Conservation (phyloP, 2,888 invertebrate genomes). For the Chaitophorus viminalis region DNA sequence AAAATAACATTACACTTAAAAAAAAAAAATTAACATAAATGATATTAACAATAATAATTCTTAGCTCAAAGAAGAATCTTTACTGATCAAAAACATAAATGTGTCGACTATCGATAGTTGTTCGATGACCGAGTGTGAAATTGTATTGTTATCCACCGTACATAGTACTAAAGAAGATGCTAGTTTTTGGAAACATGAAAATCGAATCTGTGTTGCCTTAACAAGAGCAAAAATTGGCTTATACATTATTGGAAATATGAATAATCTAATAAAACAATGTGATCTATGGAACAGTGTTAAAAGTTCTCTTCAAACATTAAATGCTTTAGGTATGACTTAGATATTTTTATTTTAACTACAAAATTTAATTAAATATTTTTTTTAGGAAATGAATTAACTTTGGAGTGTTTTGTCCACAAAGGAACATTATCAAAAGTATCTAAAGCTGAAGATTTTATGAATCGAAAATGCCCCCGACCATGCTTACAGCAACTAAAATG, state of each 20-base stretch:
- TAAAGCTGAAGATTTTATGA: constrained; percentile 66
- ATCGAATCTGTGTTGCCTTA: constrained; percentile 81
- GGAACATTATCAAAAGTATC: constrained; percentile 56
- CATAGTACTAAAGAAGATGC: constrained; percentile 77
- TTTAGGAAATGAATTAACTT: constrained; percentile 55
- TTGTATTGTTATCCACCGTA: constrained; percentile 81
- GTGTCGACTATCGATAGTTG: constrained; percentile 81
- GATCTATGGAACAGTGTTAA: constrained; percentile 72
- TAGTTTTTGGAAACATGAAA: constrained; percentile 77
- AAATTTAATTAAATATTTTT: not conserved
- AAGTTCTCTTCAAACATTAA: constrained; percentile 68
- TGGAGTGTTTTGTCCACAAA: constrained; percentile 65
- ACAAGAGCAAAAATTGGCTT: constrained; percentile 78
- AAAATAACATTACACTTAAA: constrained; percentile 65
- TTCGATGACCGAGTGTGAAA: constrained; percentile 83
- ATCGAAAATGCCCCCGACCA: constrained; percentile 73
- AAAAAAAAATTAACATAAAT: not conserved
- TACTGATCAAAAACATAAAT: constrained; percentile 52
- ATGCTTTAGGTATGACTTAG: constrained; percentile 72
- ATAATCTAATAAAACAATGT: constrained; percentile 70
- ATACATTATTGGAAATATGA: constrained; percentile 80
- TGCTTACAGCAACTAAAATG: constrained; percentile 72
- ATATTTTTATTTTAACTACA: constrained; percentile 49
- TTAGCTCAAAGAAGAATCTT: constrained; percentile 52
- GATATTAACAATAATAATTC: not conserved